Evolutionary conservation across 2,113 vertebrate species (phyloP), one percentile per base, ranked within the genome.

Genomic region (Zapornia atra): DNA sequence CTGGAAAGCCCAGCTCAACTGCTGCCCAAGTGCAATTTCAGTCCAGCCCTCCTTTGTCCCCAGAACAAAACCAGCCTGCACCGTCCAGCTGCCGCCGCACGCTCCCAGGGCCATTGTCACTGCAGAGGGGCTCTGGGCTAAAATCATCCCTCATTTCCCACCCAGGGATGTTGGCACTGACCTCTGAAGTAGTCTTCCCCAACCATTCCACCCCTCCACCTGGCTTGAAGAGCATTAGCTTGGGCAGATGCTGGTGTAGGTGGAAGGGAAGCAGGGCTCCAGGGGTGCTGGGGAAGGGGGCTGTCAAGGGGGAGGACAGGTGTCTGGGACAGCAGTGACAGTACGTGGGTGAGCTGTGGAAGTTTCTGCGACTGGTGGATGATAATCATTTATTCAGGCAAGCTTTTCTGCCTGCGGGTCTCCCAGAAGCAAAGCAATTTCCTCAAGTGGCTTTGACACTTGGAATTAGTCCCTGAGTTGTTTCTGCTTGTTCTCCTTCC

Each of bases 311-410:
- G 21, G 71, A 28, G 65, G 40, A 24, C 7, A 5, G 9, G 28
- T 6, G 12, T 14, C 4, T 8, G 75, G 70, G 68, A 12, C 59
- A 31, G 82, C 15, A 9, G 46, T 34, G 69, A 28, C 51, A 63
- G 31, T 1, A 2, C 9, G 3, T 0, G 38, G 3, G 75, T 0
- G 31, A 36, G 16, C 5, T 0, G 2, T 14, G 59, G 40, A 3
- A 38, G 11, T 11, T 5, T n/a, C 48, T 5, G 61, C 1, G 3
- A 1, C 46, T 13, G 69, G 9, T 2, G 21, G 34, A 8, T 0
- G 12, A 90, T 26, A 80, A 28, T 87, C 70, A 86, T 95, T 91
- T 89, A 94, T 85, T 84, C 89, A 75, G 81, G 8, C 0, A 5
- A 79, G 65, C 16, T 92, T 68, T 75, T 72, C 72, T 71, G 94